Evolutionary conservation across 2,113 vertebrate genomes (phyloP), one percentile per base, ranked within the genome.

Genomic region (Silurus asotus): DNA sequence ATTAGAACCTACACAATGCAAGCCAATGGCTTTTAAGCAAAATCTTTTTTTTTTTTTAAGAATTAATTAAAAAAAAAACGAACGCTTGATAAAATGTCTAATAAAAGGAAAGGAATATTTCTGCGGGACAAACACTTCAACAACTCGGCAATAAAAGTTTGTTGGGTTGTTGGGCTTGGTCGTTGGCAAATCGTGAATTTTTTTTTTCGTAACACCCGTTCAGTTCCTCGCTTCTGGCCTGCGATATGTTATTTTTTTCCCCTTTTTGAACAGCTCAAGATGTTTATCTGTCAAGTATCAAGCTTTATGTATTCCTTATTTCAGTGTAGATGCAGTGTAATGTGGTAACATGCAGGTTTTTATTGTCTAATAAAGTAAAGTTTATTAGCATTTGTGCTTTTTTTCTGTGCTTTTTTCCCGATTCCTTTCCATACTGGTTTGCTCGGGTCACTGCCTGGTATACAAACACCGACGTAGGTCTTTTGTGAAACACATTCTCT

Each of bases 301-400:
- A 59, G 51, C 61, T 59, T 85, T 77, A 69, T 84, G 48, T 65
- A 17, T 79, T 61, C 28, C 77, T 79, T 61, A 20, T 61, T 20
- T 45, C 6, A 48, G 10, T 45, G 78, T 62, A 37, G 59, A 67
- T 6, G 4, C 45, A 64, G 51, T 28, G 8, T 84, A 25, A 48
- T 28, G 49, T 77, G 77, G 28, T 45, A 61, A 79, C 77, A 59
- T 59, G 77, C 76, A 69, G 80, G n/a, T 53, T 86, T 67, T 45
- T 74, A 45, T 70, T 45, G 64, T 87, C 61, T 84, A 87, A 84
- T 87, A 87, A 87, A 87, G 62, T 8, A 61, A 28, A 1, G 23
- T 82, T 76, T 86, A 86, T 72, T 51, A 51, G 58, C 72, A 51
- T 78, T 20, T 70, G 23, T 49, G 23, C 45, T 28, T 78, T 6